phyloP scores from a whole-genome alignment of 2,797 vertebrate species.

The Acanthornis magna region DNA sequence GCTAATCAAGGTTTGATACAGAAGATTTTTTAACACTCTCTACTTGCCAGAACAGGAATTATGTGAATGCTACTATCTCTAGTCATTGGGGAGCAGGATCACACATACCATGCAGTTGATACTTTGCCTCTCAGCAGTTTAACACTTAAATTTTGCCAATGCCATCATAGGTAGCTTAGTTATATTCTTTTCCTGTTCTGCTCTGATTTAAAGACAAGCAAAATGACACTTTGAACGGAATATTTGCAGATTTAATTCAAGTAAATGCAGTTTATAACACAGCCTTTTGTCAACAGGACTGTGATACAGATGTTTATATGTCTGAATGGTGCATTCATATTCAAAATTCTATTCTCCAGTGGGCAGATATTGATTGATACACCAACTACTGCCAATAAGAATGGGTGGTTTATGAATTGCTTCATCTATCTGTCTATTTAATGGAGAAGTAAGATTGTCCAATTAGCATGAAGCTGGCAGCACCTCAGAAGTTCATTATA shows the following conservation, averaged over 20 bases:
- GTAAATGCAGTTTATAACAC: background rate
- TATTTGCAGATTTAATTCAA: slow-evolving; percentile 1
- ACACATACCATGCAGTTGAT: background rate
- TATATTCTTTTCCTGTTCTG: background rate
- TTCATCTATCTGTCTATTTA: background rate
- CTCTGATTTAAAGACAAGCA: background rate
- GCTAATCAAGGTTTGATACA: background rate
- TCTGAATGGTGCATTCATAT: background rate
- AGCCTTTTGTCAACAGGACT: background rate
- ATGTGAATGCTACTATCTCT: background rate
- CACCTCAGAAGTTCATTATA: background rate
- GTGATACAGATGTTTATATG: background rate
- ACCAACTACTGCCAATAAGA: background rate
- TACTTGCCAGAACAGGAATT: background rate
- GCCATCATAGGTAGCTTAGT: background rate
- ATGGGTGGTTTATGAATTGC: background rate
- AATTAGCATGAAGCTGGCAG: background rate
- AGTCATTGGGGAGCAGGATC: background rate
- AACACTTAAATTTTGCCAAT: background rate
- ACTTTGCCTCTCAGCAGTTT: background rate
- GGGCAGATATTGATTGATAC: background rate
- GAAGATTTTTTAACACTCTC: background rate
- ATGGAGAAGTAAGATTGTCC: background rate
- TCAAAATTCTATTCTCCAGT: background rate
- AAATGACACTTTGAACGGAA: background rate